phyloP scores from a whole-genome alignment of 2,797 vertebrate genomes.

The Microctenopoma stevenorrisi region DNA sequence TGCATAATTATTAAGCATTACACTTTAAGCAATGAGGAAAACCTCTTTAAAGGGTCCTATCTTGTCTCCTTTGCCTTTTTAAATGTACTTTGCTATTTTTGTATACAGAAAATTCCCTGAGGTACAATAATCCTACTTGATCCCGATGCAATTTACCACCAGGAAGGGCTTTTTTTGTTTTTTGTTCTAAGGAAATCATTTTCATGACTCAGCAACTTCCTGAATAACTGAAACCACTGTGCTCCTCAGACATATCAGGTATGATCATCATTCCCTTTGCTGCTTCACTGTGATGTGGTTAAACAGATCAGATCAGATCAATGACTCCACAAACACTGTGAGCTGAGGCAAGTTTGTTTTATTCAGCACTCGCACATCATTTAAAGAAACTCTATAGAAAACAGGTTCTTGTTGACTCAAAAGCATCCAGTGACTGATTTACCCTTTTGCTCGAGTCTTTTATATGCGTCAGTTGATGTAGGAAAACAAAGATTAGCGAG shows the following conservation, averaged over 20 bases:
- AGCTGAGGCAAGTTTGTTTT: conserved; percentile 67
- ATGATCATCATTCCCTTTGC: no score
- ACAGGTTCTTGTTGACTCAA: conserved; percentile 54
- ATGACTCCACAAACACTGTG: conserved; percentile 29
- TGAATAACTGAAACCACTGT: background rate
- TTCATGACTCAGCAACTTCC: background rate
- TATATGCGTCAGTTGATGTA: conserved; percentile 1
- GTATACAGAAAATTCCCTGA: background rate
- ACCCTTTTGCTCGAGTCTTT: conserved; percentile 5
- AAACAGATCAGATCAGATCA: conserved; percentile 6
- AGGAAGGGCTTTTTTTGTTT: background rate
- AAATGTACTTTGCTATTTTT: background rate
- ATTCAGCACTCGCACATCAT: conserved; percentile 67
- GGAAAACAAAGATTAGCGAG: conserved; percentile 10
- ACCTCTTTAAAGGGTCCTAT: background rate
- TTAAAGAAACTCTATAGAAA: conserved; percentile 75
- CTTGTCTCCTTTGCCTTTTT: background rate
- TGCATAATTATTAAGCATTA: conserved; percentile 5
- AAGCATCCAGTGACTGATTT: conserved; percentile 47
- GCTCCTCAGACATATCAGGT: background rate
- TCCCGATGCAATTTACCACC: conserved; percentile 3
- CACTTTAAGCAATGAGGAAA: background rate
- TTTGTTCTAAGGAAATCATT: background rate
- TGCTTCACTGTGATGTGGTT: background rate
- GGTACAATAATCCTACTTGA: conserved; percentile 23